Evolutionary conservation across 1,140 invertebrate species (phyloP).

Genomic region (Nasonia giraulti): DNA sequence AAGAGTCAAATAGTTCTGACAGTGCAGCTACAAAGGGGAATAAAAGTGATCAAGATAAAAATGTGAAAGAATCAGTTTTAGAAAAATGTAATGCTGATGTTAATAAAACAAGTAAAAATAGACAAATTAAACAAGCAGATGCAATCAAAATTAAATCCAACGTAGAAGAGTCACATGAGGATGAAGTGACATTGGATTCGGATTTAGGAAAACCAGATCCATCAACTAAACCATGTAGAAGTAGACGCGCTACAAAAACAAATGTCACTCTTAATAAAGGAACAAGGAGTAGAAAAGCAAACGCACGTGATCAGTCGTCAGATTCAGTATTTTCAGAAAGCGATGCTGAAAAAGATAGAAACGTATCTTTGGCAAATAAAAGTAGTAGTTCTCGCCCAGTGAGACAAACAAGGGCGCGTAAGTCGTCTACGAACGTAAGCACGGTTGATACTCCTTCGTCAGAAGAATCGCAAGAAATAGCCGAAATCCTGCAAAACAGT

Average conservation of each 20-base stretch:
- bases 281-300: neutral
- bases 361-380: neutral
- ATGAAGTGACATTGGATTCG: neutral
- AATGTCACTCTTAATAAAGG: too few relatives aligned
- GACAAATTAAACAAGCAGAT: neutral
- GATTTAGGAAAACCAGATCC: neutral
- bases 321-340: conserved; percentile 17
- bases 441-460: neutral
- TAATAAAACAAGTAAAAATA: conserved; percentile 9
- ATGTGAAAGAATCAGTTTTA: neutral
- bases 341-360: conserved; percentile 18
- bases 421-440: neutral
- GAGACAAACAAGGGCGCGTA: conserved; percentile 20
- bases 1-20: too few relatives aligned
- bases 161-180: neutral
- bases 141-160: neutral
- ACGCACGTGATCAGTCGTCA: neutral
- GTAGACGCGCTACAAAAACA: neutral
- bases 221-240: neutral
- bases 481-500: conserved; percentile 45
- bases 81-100: neutral
- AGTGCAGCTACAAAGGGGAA: too few relatives aligned
- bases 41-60: neutral
- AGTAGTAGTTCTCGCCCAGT: neutral
- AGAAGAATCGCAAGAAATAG: conserved; percentile 56